Base-by-base conservation (phyloP, 2,113 vertebrate genomes). In the Xerus inauris region DNA sequence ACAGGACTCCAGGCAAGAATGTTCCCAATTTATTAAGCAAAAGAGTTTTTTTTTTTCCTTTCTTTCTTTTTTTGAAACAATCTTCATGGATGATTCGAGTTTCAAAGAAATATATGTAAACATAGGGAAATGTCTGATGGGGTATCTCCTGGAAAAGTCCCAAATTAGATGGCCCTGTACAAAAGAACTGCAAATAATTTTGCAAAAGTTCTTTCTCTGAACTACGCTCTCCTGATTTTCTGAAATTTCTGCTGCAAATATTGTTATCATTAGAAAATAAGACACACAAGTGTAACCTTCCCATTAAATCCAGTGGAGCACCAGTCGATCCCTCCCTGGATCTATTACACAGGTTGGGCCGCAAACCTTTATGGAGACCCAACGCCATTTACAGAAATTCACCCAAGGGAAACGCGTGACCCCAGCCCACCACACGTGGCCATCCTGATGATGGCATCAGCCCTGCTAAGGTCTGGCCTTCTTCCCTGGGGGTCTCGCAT, bases 191-290 rank as follows among this genome's bases (percentile, higher is more conserved):
- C 24, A 81, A 35, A 30, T 35, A 16, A 71, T 72, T 87, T 85
- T n/a, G 12, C 30, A 40, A n/a, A 5, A 1, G 1, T 9, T 62
- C 16, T 72, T 64, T 40, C 47, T n/a, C 6, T 32, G 88, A 45
- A 88, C 42, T 32, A 64, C 4, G 5, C 35, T 67, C 38, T 79
- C n/a, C 7, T 45, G 67, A 35, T 89, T 87, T 89, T 89, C 86
- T 91, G 20, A 76, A 47, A 86, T 81, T 83, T 82, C 75, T 86
- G 47, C 8, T 22, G 67, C 28, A 75, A 91, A 59, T n/a, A 71
- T 19, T 51, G 38, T 64, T 93, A 71, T 65, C 87, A 89, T 86
- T 20, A 86, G 91, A 91, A 40, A 97, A 69, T 72, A 92, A 47
- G 49, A 51, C 77, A 40, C 64, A 72, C 73, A 93, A 54, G 26